Conservation (phyloP, 2,797 vertebrate genomes). For the Trematocara caparti region DNA sequence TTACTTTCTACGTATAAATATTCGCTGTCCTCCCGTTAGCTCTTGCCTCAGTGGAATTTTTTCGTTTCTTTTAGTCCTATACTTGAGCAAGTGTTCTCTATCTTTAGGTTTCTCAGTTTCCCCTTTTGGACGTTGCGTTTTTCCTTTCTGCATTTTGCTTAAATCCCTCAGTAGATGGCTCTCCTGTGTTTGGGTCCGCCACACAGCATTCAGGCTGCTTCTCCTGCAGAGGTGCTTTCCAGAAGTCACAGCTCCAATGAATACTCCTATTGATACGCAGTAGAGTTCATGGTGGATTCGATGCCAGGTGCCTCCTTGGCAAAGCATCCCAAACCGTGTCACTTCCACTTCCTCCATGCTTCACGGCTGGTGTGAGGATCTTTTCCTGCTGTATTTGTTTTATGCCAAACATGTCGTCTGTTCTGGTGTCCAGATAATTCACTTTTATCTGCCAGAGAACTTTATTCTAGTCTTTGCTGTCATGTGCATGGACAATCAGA, state of each 20-base stretch:
- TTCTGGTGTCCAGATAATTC: not conserved
- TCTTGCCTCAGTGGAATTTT: not conserved
- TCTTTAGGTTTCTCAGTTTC: not conserved
- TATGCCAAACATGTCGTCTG: not conserved
- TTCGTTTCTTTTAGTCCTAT: not conserved
- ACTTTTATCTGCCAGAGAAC: not conserved
- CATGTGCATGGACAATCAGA: not conserved
- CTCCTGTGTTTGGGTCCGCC: not conserved
- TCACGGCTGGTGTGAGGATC: not conserved
- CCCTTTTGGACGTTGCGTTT: not conserved
- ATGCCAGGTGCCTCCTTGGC: too few species aligned
- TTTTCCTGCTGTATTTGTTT: not conserved
- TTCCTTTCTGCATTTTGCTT: not conserved
- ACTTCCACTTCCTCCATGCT: not conserved
- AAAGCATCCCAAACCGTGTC: not conserved
- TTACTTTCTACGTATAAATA: not conserved
- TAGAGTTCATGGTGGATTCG: not conserved
- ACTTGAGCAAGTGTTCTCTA: not conserved
- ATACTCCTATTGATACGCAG: not conserved
- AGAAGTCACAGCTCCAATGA: not conserved
- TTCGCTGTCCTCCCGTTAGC: not conserved
- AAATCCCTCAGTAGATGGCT: not conserved
- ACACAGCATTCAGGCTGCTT: not conserved
- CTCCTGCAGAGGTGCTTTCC: not conserved
- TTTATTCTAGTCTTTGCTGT: not conserved